Conservation (phyloP, 1,140 invertebrate species). For the Brachionus angularis region DNA sequence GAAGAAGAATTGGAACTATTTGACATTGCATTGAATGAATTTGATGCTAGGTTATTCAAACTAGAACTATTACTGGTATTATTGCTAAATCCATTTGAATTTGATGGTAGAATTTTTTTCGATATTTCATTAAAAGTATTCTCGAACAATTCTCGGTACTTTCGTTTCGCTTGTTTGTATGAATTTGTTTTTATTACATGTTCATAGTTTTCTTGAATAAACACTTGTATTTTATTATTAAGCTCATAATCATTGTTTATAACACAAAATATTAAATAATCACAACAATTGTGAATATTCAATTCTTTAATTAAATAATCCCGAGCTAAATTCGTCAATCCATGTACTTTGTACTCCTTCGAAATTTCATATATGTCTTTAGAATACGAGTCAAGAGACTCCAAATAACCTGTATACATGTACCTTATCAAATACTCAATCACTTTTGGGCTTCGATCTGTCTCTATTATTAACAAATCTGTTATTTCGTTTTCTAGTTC, state of each 20-base stretch:
- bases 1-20: too few relatives aligned
- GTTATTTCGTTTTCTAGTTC: not conserved
- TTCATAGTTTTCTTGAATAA: slow-evolving; percentile 40
- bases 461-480: slow-evolving; percentile 32
- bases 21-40: too few relatives aligned
- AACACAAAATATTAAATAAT: slow-evolving; percentile 42
- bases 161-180: slow-evolving; percentile 32
- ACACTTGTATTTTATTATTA: slow-evolving; percentile 8
- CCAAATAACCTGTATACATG: slow-evolving; percentile 41
- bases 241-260: slow-evolving; percentile 40
- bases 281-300: slow-evolving; percentile 36
- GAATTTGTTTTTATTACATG: slow-evolving; percentile 28
- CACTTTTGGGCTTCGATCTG: slow-evolving; percentile 26
- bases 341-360: slow-evolving; percentile 43
- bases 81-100: too few relatives aligned
- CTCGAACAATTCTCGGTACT: slow-evolving; percentile 40
- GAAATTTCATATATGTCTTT: slow-evolving; percentile 42
- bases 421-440: slow-evolving; percentile 35
- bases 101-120: slow-evolving; percentile 2
- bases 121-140: slow-evolving; percentile 38
- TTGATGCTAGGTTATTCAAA: too few relatives aligned
- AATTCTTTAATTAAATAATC: slow-evolving; percentile 39
- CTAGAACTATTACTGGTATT: too few relatives aligned
- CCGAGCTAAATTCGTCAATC: slow-evolving; percentile 30
- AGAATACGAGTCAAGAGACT: slow-evolving; percentile 17